Evolutionary conservation across 2,113 vertebrate genomes (phyloP).

Genomic region (Galemys pyrenaicus): DNA sequence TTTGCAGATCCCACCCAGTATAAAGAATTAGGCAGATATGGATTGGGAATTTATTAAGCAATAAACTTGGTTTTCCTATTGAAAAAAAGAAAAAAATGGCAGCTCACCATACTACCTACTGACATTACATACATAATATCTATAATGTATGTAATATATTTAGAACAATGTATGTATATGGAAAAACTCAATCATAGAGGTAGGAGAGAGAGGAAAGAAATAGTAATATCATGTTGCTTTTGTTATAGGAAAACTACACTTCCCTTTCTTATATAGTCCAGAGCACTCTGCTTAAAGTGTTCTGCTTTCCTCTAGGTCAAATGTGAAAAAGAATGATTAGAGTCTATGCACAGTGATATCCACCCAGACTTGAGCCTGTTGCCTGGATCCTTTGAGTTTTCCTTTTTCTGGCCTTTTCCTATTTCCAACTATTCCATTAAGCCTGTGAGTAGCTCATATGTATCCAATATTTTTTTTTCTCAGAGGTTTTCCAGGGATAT

Average conservation of each 20-base stretch:
- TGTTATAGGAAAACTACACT: not conserved
- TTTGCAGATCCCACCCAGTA: not conserved
- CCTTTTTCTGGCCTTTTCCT: not conserved
- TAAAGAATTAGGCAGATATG: not conserved
- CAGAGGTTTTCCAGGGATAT: not conserved
- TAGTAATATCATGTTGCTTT: not conserved
- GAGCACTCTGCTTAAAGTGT: not conserved
- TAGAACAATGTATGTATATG: not conserved
- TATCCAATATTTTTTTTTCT: not conserved
- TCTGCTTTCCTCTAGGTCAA: not conserved
- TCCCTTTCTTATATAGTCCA: not conserved
- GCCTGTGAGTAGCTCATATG: not conserved
- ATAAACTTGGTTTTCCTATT: not conserved
- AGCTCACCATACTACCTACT: too few relatives aligned
- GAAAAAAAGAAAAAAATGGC: not conserved
- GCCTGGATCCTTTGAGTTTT: not conserved
- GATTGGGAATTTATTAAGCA: not conserved
- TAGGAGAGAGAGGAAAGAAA: too few relatives aligned
- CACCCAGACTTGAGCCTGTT: not conserved
- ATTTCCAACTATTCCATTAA: not conserved
- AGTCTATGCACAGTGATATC: not conserved
- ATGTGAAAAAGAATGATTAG: not conserved
- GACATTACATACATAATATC: not conserved
- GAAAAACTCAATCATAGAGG: not conserved
- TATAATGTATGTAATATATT: not conserved